These are phyloP conservation scores for Diabrotica balteata DNA, from an alignment of 2,888 invertebrate genomes.

Conservation along the genomic window DNA sequence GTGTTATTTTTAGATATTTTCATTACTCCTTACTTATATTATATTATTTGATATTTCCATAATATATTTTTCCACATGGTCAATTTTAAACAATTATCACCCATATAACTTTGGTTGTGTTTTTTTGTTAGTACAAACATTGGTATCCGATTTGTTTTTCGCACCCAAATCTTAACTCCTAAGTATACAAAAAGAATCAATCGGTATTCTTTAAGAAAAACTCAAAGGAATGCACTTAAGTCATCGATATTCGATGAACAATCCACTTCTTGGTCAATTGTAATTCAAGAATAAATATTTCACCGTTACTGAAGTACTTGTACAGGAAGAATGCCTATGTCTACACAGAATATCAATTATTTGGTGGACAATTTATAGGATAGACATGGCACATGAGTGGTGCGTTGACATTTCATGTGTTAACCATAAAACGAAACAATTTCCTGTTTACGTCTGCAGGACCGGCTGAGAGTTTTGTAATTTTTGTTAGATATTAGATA, in stretches of 20 bases:
- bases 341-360: slow-evolving; percentile 34
- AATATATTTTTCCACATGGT: too few species aligned
- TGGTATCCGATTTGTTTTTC: too few species aligned
- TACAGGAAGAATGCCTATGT: slow-evolving; percentile 31
- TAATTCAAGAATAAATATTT: slow-evolving; percentile 29
- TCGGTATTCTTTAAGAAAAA: slow-evolving; percentile 14
- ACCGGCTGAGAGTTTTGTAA: slow-evolving; percentile 1
- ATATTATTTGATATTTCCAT: too few species aligned
- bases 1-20: too few species aligned
- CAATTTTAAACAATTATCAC: too few species aligned
- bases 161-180: neutral
- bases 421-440: slow-evolving; percentile 31
- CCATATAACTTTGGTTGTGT: too few species aligned
- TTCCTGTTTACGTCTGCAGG: slow-evolving; percentile 19
- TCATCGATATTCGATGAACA: slow-evolving; percentile 27
- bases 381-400: slow-evolving; percentile 22
- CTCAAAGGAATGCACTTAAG: slow-evolving; percentile 13
- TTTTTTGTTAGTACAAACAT: too few species aligned
- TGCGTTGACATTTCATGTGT: slow-evolving; percentile 30
- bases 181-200: neutral
- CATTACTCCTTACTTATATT: too few species aligned
- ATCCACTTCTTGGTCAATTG: slow-evolving; percentile 25
- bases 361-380: slow-evolving; percentile 24
- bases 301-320: slow-evolving; percentile 30
- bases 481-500: too few species aligned